A percentile compares a stretch with the other conserved stretches of the same genome.
phyloP scores from a whole-genome alignment of 2,888 invertebrate genomes.

The Pammene fasciana region DNA sequence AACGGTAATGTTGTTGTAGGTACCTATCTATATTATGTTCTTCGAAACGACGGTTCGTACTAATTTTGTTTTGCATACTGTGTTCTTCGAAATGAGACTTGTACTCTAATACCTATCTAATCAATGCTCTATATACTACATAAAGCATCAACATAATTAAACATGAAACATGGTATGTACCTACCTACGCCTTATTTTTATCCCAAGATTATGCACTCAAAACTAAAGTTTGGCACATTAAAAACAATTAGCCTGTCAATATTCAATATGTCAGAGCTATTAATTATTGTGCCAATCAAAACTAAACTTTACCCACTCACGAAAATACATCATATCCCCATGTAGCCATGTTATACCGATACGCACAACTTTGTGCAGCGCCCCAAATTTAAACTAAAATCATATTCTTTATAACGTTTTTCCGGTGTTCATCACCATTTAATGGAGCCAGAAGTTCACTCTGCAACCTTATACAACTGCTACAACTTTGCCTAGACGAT shows the following conservation, averaged over 20 bases:
- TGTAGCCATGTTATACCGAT: not conserved
- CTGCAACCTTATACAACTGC: no score
- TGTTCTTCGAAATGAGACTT: not conserved
- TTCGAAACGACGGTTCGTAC: not conserved
- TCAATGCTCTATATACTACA: no score
- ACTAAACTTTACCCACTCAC: not conserved
- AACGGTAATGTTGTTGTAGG: not conserved
- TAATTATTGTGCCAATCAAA: not conserved
- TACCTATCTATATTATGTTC: not conserved
- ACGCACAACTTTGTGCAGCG: no score
- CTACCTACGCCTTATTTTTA: no score
- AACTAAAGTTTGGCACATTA: conserved; percentile 11
- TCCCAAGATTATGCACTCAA: not conserved
- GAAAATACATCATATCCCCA: not conserved
- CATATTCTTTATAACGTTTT: no score
- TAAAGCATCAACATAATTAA: no score
- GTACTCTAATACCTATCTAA: no score
- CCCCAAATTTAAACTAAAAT: no score
- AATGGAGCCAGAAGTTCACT: no score
- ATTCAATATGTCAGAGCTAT: not conserved
- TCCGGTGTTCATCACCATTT: no score
- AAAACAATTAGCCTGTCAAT: conserved; percentile 7
- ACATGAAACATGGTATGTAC: no score
- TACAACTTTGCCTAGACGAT: no score
- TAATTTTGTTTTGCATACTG: not conserved